Percentiles rank a stretch among this genome's conserved stretches.
Evolutionary conservation across 2,888 invertebrate species (phyloP).

Genomic region (Loripinus fragilis): DNA sequence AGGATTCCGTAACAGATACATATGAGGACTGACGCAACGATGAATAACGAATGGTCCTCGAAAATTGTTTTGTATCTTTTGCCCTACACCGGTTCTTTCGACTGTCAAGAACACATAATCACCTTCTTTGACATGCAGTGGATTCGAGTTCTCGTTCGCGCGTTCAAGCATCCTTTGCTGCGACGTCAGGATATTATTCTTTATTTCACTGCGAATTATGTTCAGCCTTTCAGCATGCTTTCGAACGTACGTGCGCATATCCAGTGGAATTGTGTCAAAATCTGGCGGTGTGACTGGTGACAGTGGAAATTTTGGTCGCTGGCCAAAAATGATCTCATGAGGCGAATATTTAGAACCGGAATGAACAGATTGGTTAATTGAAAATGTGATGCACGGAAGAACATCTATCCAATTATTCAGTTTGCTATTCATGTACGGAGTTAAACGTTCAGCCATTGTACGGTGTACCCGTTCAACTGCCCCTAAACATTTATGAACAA

Average conservation of each 20-base stretch:
- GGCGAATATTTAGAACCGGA: neutral
- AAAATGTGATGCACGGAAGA: conserved; percentile 37
- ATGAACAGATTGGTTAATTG: conserved; percentile 40
- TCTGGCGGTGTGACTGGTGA: conserved; percentile 24
- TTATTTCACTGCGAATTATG: neutral
- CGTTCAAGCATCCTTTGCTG: conserved; percentile 21
- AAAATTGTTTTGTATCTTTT: conserved; percentile 23
- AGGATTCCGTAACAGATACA: conserved; percentile 27
- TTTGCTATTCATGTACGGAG: conserved; percentile 33
- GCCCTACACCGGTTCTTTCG: conserved; percentile 18
- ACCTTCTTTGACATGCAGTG: neutral
- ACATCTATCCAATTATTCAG: conserved; percentile 33
- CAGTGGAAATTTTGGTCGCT: too few relatives aligned
- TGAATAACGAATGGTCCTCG: conserved; percentile 38
- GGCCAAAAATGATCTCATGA: conserved; percentile 12
- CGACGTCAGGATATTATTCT: neutral
- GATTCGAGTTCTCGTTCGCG: conserved; percentile 2
- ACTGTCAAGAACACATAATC: conserved; percentile 36
- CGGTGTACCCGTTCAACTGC: conserved; percentile 44
- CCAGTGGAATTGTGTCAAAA: neutral
- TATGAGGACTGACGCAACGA: conserved; percentile 27
- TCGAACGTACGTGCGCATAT: conserved; percentile 8
- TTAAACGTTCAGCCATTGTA: conserved; percentile 39
- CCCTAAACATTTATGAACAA: conserved; percentile 49
- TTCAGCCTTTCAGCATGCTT: conserved; percentile 5